These are phyloP conservation scores for Choreutis nemorana DNA, from an alignment of 2,888 invertebrate species.

Conservation along the genomic window DNA sequence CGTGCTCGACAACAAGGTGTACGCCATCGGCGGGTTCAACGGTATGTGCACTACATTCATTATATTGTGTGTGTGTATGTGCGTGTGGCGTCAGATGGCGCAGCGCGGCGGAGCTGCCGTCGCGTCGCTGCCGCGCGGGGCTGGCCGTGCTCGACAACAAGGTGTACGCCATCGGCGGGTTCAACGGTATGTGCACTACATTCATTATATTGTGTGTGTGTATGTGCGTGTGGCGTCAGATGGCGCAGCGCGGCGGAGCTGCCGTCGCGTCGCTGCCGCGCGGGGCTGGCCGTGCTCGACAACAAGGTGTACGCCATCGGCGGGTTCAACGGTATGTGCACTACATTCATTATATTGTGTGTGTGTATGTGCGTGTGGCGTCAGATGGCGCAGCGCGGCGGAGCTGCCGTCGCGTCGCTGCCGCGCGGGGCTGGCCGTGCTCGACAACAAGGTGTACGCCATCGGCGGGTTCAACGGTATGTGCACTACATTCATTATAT, in stretches of 20 bases:
- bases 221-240: slow-evolving; percentile 44
- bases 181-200: slow-evolving; percentile 83
- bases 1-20: slow-evolving; percentile 70
- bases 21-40: slow-evolving; percentile 87
- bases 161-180: slow-evolving; percentile 79
- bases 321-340: slow-evolving; percentile 85
- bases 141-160: slow-evolving; percentile 78
- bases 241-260: slow-evolving; percentile 91
- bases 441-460: slow-evolving; percentile 66
- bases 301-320: slow-evolving; percentile 74
- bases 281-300: slow-evolving; percentile 81
- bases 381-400: slow-evolving; percentile 85
- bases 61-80: no score
- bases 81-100: slow-evolving; percentile 72
- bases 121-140: slow-evolving; percentile 81
- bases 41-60: no score
- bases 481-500: no score
- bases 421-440: slow-evolving; percentile 83
- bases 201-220: no score
- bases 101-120: slow-evolving; percentile 88
- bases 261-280: slow-evolving; percentile 83
- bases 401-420: slow-evolving; percentile 88
- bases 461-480: slow-evolving; percentile 91
- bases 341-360: no score
- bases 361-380: slow-evolving; percentile 12